Base-by-base conservation (phyloP, 1,140 invertebrate species). In the Eupristina koningsbergeri region DNA sequence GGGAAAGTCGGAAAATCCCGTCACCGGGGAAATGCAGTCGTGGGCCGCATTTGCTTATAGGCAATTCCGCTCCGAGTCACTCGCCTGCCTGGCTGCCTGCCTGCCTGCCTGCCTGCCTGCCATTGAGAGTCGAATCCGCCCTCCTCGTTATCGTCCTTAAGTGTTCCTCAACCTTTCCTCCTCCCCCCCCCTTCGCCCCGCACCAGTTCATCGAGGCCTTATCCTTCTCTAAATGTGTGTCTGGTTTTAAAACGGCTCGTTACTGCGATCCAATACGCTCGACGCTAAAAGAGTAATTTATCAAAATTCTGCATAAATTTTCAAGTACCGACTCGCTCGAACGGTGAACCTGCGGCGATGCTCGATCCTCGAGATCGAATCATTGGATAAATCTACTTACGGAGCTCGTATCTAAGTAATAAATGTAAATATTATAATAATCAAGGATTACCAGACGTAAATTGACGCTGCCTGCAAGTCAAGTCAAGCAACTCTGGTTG, bases 111-210 rank as follows among this genome's bases (percentile, higher is more conserved):
- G n/a, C n/a, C n/a, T n/a, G n/a, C n/a, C n/a, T n/a, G n/a, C n/a
- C n/a, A n/a, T n/a, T n/a, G n/a, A n/a, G n/a, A n/a, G 15, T 34
- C 67, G 50, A 67, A 36, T 64, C 81, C 74, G 71, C 76, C 73
- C 76, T n/a, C 85, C 83, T 85, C 84, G 84, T 86, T 87, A 86
- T 86, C 81, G 85, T 67, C 73, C 78, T 85, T 85, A 85, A 86
- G 77, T 80, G 69, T n/a, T 80, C 19, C 83, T 84, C 29, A 61
- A 61, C 80, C 50, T 61, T 22, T 58, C 26, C 26, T 58, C 19
- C 50, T 53, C 50, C 17, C 2, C 22, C 26, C 53, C 26, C 53
- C 26, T 9, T 22, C 26, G 22, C 5, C 53, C 53, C 22, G 2
- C 7, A 58, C 22, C 53, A 22, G 26, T 19, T 5, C 53, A 2